These are phyloP conservation scores for Momotus momota DNA, from an alignment of 2,797 vertebrate genomes.

Conservation along the genomic window DNA sequence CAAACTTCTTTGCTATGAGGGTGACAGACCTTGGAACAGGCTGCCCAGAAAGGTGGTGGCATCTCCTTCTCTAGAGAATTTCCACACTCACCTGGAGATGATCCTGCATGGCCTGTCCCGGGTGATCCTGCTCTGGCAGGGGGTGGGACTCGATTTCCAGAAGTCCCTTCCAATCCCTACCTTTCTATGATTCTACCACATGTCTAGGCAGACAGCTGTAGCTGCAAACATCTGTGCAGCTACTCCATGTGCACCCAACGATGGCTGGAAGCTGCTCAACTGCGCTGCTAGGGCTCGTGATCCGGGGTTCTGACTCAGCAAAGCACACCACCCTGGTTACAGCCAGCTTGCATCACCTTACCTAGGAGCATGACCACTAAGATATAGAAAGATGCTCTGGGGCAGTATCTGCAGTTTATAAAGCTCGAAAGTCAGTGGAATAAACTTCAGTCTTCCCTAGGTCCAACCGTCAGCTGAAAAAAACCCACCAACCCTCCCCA, in stretches of 20 bases:
- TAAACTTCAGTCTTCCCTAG: not conserved
- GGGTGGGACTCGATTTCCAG: too few species aligned
- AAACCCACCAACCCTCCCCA: too few species aligned
- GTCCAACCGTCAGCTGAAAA: too few species aligned
- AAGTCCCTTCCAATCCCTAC: too few species aligned
- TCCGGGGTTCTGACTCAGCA: not conserved
- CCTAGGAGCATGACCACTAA: not conserved
- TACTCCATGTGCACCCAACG: not conserved
- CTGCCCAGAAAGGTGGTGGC: too few species aligned
- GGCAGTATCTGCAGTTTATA: not conserved
- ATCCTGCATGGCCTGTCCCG: too few species aligned
- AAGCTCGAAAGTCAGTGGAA: not conserved
- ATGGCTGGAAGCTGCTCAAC: not conserved
- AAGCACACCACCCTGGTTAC: rapidly evolving
- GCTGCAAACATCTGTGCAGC: not conserved
- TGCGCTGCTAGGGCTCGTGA: rapidly evolving
- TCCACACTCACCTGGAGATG: too few species aligned
- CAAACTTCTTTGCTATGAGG: too few species aligned
- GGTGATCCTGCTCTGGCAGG: too few species aligned
- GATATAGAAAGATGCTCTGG: not conserved
- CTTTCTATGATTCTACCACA: too few species aligned
- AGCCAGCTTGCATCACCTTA: not conserved
- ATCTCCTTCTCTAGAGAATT: too few species aligned
- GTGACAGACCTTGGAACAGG: too few species aligned
- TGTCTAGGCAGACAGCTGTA: not conserved